Percentiles rank a stretch among this genome's conserved stretches.
phyloP scores from a whole-genome alignment of 2,888 invertebrate genomes.

The Oxyteleia sp. region DNA sequence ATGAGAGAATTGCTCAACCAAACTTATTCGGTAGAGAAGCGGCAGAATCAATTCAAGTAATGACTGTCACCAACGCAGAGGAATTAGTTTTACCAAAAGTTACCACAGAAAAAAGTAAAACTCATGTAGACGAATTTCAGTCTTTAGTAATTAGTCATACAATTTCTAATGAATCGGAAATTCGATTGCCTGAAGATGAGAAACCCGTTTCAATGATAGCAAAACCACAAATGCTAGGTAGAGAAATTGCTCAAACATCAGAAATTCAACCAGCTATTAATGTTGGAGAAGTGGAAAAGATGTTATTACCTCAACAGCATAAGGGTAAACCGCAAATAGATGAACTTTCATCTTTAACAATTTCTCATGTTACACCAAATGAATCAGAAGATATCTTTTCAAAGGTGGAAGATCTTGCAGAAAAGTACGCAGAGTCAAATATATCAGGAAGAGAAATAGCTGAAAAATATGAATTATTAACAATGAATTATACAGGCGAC shows the following conservation, averaged over 20 bases:
- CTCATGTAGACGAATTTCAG: conserved; percentile 76
- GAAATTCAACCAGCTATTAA: conserved; percentile 82
- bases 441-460: conserved; percentile 84
- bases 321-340: conserved; percentile 77
- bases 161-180: conserved; percentile 79
- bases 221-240: conserved; percentile 79
- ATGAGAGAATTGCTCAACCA: conserved; percentile 73
- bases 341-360: conserved; percentile 74
- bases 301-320: conserved; percentile 74
- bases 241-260: conserved; percentile 86
- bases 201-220: conserved; percentile 79
- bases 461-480: conserved; percentile 82
- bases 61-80: conserved; percentile 78
- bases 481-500: conserved; percentile 77
- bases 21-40: conserved; percentile 70
- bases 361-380: conserved; percentile 77
- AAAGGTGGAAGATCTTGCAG: conserved; percentile 61
- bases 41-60: conserved; percentile 77
- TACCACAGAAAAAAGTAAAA: conserved; percentile 76
- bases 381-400: conserved; percentile 77
- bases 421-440: conserved; percentile 77
- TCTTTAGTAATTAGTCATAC: conserved; percentile 78
- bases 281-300: conserved; percentile 80
- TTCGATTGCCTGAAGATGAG: conserved; percentile 66
- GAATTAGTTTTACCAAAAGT: conserved; percentile 70